Base-by-base conservation (phyloP, 2,797 vertebrate species). In the Xiphophorus birchmanni region DNA sequence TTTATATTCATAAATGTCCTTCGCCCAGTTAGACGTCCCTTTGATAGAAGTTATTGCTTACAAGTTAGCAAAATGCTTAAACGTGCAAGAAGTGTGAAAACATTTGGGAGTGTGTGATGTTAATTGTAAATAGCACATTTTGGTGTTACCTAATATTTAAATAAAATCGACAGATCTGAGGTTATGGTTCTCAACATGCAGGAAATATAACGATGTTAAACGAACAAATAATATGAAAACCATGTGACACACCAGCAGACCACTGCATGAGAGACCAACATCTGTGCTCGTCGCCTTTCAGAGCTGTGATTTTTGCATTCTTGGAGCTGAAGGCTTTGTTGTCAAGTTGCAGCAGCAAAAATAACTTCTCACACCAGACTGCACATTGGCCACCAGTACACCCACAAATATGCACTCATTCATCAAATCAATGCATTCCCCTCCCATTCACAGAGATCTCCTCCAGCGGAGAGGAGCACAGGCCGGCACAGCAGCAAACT, bases 371-470 rank as follows among this genome's bases (percentile, higher is more conserved):
- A 92, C 92, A 94, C 94, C 93, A 95, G 91, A 94, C 90, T 94
- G 93, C 93, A 93, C 92, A 94, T 94, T 90, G 93, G 94, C 94
- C 94, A 95, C 95, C 94, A 94, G 93, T 94, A 86, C 91, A 90
- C 92, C 93, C 92, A 88, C 91, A 95, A 95, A 95, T 93, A 95
- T 93, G 93, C 94, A 94, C 94, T 95, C 94, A 95, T 95, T 96
- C 95, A 95, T 96, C 95, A 95, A 94, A 94, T 94, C 93, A 94
- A 93, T 93, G 93, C 93, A 94, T 95, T 95, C 93, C 93, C 91
- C 93, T 93, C 92, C 91, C 93, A 95, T 95, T 95, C 94, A 95
- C 94, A 91, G 90, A 91, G 90, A 94, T 95, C 90, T 95, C 94
- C 95, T 94, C 93, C 95, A 95, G 94, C 92, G 91, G 90, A 89